Evolutionary conservation across 2,888 invertebrate species (phyloP).

Genomic region (Caenorhabditis afra): DNA sequence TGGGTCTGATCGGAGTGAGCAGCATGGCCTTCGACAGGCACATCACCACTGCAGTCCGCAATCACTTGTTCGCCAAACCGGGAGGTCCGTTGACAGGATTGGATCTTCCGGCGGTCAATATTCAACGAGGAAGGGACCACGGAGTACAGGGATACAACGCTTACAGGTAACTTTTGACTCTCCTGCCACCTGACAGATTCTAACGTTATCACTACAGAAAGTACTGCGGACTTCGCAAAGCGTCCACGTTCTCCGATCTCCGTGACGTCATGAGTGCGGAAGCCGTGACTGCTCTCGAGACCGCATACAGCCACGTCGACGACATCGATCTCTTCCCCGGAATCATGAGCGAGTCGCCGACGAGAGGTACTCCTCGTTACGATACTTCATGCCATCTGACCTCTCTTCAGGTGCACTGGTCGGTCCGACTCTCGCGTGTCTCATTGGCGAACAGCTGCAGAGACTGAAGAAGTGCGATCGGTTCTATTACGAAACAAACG

Average conservation of each 20-base stretch:
- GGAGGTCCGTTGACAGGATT: constrained; percentile 82
- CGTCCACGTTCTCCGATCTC: constrained; percentile 90
- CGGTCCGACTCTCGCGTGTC: constrained; percentile 94
- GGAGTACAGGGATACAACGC: constrained; percentile 88
- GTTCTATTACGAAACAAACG: constrained; percentile 88
- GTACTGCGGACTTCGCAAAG: constrained; percentile 89
- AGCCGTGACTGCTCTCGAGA: constrained; percentile 81
- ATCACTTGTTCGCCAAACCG: constrained; percentile 89
- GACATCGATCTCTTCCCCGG: constrained; percentile 96
- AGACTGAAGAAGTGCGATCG: constrained; percentile 88
- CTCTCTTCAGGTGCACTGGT: constrained; percentile 86
- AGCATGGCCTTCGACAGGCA: constrained; percentile 80
- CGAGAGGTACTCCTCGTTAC: constrained; percentile 82
- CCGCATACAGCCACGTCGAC: constrained; percentile 86
- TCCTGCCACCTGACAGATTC: too few species aligned
- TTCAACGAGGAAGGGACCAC: constrained; percentile 91
- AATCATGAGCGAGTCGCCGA: constrained; percentile 88
- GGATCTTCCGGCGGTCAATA: constrained; percentile 92
- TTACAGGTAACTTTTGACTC: constrained; percentile 80
- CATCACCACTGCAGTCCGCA: constrained; percentile 77
- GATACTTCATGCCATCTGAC: background rate
- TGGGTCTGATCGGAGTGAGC: constrained; percentile 79
- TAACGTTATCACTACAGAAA: constrained; percentile 84
- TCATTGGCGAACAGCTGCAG: constrained; percentile 90
- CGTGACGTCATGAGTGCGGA: constrained; percentile 85